Conservation (phyloP, 2,113 vertebrate genomes). For the Ictalurus punctatus region DNA sequence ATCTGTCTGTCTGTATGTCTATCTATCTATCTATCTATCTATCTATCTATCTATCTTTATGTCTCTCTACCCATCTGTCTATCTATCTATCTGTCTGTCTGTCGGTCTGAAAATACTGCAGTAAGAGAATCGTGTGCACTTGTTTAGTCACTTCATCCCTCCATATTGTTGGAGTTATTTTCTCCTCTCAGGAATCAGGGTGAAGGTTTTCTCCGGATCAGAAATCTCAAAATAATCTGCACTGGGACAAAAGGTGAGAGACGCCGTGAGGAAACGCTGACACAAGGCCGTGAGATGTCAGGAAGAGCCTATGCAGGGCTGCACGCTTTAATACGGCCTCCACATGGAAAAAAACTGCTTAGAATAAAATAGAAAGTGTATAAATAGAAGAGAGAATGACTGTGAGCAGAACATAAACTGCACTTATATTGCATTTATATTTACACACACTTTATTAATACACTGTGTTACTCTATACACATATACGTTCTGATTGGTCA, state of each 20-base stretch:
- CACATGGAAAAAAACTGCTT: neutral
- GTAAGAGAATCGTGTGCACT: neutral
- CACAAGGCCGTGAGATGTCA: constrained; percentile 13
- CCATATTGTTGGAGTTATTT: neutral
- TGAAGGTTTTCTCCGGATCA: constrained; percentile 8
- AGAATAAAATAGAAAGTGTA: constrained; percentile 4
- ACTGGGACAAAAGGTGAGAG: constrained; percentile 8
- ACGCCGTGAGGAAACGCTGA: constrained; percentile 8
- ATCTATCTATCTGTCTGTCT: neutral
- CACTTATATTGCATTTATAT: neutral
- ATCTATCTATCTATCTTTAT: neutral
- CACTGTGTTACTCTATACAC: neutral
- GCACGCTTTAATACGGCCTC: constrained; percentile 7
- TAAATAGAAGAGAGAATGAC: neutral
- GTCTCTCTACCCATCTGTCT: neutral
- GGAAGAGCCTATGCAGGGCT: constrained; percentile 1
- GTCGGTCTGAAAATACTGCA: neutral
- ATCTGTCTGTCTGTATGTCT: neutral
- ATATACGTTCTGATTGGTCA: neutral
- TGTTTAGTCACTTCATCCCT: neutral
- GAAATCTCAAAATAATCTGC: constrained; percentile 27
- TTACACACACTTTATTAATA: neutral
- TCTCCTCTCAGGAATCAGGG: neutral
- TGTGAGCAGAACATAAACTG: neutral
- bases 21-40: neutral